Evolutionary conservation across 64 coral and sea anemone genomes (phyloP), one percentile per base, ranked within the genome.

Genomic region (Pocillopora verrucosa): DNA sequence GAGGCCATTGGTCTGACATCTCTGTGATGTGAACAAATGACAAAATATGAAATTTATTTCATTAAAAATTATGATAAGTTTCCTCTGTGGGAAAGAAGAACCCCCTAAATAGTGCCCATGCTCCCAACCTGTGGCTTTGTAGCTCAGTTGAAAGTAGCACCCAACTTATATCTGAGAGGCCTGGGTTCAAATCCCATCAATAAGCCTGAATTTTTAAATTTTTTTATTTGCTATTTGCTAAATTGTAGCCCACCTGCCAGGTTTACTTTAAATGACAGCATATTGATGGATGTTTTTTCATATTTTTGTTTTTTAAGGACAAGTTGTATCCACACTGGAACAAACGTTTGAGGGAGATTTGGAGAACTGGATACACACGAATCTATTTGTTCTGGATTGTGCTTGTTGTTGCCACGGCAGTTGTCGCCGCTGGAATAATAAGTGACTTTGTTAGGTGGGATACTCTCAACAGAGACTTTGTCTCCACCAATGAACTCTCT

Each of bases 241-340:
- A 51, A 51, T 51, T 51, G 41, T 7, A 51, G 41, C 41, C 7
- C 41, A 7, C 41, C 41, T 51, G 41, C 22, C 6, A 67, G 22
- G 16, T 0, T 16, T 67, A 16, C 19, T 67, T 16, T 19, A 70
- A 11, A 24, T 6, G 24, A 22, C 22, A 38, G 17, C 3, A 22
- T 76, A 25, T 14, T 20, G 41, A 10, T 11, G 58, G 2, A 24
- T 10, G 16, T 19, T 45, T 2, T 9, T 72, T 0, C 15, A 16
- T 63, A 14, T 59, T 14, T 41, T 35, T 58, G 38, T 30, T 10
- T 75, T 60, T 65, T 77, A 34, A 98, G 97, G 97, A 99, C 68
- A 95, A 93, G 22, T 91, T 99, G 5, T 99, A 99, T 22, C 97
- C 97, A 61, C 72, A 92, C 15, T 99, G 97, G 97, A 93, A 95